Conservation (phyloP, 2,888 invertebrate species). For the Alloplasta piceator region DNA sequence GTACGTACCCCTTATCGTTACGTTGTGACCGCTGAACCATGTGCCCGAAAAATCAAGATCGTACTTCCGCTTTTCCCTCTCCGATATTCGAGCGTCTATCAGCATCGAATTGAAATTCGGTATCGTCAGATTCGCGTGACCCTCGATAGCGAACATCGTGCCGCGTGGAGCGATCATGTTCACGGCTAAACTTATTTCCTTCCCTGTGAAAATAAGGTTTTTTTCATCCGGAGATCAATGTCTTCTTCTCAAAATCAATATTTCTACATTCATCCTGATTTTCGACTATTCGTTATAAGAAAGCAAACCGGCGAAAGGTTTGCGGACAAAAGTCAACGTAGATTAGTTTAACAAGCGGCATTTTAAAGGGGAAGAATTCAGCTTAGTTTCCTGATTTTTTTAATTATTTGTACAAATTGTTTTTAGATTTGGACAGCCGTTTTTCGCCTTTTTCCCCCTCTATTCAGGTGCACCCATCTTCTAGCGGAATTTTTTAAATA, state of each 20-base stretch:
- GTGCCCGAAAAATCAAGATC: conserved; percentile 89
- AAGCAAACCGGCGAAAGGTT: too few species aligned
- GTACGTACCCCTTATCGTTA: conserved; percentile 89
- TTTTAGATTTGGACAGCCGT: too few species aligned
- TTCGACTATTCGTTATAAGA: too few species aligned
- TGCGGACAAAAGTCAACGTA: too few species aligned
- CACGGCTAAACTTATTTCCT: conserved; percentile 86
- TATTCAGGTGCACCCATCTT: too few species aligned
- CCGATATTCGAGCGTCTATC: conserved; percentile 87
- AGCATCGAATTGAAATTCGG: conserved; percentile 90
- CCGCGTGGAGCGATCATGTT: conserved; percentile 88
- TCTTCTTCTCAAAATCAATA: not conserved
- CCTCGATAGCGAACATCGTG: conserved; percentile 88
- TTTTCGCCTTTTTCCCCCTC: too few species aligned
- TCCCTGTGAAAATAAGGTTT: conserved; percentile 74
- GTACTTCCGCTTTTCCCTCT: conserved; percentile 88
- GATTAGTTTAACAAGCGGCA: too few species aligned
- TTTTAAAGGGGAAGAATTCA: too few species aligned
- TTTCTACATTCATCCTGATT: too few species aligned
- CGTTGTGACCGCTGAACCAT: conserved; percentile 92
- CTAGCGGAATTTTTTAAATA: too few species aligned
- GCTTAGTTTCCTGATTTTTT: too few species aligned
- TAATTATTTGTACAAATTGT: too few species aligned
- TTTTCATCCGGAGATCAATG: not conserved
- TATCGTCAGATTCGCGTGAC: conserved; percentile 89